These are phyloP conservation scores for Talpa occidentalis DNA, from an alignment of 2,113 vertebrate genomes.

Conservation along the genomic window DNA sequence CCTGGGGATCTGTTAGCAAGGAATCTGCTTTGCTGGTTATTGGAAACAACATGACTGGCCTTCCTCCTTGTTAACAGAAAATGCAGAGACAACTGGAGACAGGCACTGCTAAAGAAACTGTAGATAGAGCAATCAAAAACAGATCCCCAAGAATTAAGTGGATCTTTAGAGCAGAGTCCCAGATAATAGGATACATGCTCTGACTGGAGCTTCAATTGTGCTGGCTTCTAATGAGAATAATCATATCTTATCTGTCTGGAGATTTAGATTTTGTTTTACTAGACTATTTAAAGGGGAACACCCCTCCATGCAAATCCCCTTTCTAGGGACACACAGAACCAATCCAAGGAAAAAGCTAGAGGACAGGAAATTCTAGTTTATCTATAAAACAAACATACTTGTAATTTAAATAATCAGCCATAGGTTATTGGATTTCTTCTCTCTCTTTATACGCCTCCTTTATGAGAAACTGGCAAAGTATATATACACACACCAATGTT, in stretches of 20 bases:
- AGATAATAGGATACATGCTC: background rate
- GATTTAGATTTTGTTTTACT: slow-evolving; percentile 19
- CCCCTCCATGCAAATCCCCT: background rate
- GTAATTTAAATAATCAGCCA: slow-evolving; percentile 50
- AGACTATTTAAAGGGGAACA: background rate
- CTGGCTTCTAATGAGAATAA: background rate
- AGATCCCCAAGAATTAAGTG: background rate
- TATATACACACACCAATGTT: slow-evolving; percentile 17
- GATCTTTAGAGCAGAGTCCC: background rate
- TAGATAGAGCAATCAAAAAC: background rate
- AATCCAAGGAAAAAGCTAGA: slow-evolving; percentile 33
- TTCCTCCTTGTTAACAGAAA: slow-evolving; percentile 29
- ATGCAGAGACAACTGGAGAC: background rate
- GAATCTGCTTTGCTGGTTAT: background rate
- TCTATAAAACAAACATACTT: slow-evolving; percentile 57
- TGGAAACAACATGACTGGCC: background rate
- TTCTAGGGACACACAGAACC: background rate
- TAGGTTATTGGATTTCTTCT: slow-evolving; percentile 57
- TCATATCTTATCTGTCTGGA: background rate
- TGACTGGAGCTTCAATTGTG: background rate
- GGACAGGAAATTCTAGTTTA: slow-evolving; percentile 56
- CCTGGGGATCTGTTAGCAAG: background rate
- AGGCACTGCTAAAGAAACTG: background rate
- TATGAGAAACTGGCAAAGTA: slow-evolving; percentile 59
- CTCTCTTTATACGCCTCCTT: slow-evolving; percentile 57